These are phyloP conservation scores for Chromoteleia sp. DNA, from an alignment of 2,888 invertebrate species.

Conservation along the genomic window DNA sequence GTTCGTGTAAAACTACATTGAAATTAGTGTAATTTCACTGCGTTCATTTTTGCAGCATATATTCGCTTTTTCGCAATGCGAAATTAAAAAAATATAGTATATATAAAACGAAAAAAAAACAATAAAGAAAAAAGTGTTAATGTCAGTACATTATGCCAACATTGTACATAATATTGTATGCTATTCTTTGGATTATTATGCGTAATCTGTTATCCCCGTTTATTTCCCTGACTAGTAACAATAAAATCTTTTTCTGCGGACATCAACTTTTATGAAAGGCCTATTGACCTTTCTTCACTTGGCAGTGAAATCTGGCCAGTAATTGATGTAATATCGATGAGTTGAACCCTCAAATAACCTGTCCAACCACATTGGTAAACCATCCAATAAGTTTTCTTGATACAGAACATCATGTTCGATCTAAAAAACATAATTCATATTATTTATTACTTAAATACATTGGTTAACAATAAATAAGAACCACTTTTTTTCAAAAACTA, in stretches of 20 bases:
- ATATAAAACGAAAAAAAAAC: conserved; percentile 8
- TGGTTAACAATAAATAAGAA: too few species aligned
- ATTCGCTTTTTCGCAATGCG: conserved; percentile 3
- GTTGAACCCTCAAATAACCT: conserved; percentile 98
- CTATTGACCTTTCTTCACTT: conserved; percentile 86
- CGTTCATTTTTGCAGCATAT: neutral
- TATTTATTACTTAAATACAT: too few species aligned
- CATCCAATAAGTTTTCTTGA: conserved; percentile 93
- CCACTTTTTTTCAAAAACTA: too few species aligned
- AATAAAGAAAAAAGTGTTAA: conserved; percentile 14
- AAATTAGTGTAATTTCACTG: neutral
- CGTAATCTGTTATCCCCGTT: conserved; percentile 20
- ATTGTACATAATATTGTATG: conserved; percentile 15
- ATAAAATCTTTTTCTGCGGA: conserved; percentile 31
- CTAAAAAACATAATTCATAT: conserved; percentile 75
- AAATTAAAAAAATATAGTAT: conserved; percentile 43
- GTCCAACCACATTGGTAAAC: conserved; percentile 98
- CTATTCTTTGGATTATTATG: conserved; percentile 49
- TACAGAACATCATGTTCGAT: conserved; percentile 86
- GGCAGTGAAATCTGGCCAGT: conserved; percentile 98
- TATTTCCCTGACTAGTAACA: conserved; percentile 66
- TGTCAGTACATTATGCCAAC: conserved; percentile 26
- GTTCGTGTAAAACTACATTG: neutral
- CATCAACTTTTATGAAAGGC: conserved; percentile 29
- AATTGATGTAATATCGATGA: conserved; percentile 97